Evolutionary conservation across 2,888 invertebrate genomes (phyloP).

Genomic region (Hoplodrina blanda): DNA sequence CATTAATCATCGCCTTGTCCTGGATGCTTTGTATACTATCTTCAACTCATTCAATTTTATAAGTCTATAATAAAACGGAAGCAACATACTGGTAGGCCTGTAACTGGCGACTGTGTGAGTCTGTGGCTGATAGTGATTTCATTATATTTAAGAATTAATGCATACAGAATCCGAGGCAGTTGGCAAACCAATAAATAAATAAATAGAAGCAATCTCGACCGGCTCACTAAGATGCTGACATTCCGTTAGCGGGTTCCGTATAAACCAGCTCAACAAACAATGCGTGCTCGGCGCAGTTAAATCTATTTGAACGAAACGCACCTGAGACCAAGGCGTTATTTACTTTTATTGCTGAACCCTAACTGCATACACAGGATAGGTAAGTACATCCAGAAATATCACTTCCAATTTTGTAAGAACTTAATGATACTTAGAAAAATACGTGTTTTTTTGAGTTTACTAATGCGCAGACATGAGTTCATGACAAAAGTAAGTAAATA

Average conservation of each 20-base stretch:
- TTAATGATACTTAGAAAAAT: no score
- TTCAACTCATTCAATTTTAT: slow-evolving; percentile 5
- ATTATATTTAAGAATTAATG: background rate
- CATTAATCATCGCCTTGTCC: background rate
- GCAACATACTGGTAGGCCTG: no score
- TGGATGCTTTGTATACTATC: background rate
- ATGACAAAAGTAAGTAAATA: no score
- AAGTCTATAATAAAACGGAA: slow-evolving; percentile 5
- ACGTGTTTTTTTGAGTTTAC: no score
- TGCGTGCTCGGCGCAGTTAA: slow-evolving; percentile 57
- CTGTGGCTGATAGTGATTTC: background rate
- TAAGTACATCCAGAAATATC: slow-evolving; percentile 40
- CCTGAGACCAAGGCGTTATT: slow-evolving; percentile 61
- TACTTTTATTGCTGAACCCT: slow-evolving; percentile 59
- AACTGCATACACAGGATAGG: background rate
- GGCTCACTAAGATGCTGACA: slow-evolving; percentile 24
- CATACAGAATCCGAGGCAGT: background rate
- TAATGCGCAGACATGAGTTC: no score
- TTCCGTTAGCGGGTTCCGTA: slow-evolving; percentile 42
- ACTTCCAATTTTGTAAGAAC: background rate
- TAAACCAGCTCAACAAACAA: slow-evolving; percentile 52
- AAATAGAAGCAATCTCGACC: slow-evolving; percentile 27
- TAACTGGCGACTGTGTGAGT: background rate
- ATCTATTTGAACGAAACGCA: slow-evolving; percentile 60
- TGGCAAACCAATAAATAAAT: background rate